phyloP scores from a whole-genome alignment of 1,140 invertebrate genomes.

The Hyposmocoma kahamanoa region DNA sequence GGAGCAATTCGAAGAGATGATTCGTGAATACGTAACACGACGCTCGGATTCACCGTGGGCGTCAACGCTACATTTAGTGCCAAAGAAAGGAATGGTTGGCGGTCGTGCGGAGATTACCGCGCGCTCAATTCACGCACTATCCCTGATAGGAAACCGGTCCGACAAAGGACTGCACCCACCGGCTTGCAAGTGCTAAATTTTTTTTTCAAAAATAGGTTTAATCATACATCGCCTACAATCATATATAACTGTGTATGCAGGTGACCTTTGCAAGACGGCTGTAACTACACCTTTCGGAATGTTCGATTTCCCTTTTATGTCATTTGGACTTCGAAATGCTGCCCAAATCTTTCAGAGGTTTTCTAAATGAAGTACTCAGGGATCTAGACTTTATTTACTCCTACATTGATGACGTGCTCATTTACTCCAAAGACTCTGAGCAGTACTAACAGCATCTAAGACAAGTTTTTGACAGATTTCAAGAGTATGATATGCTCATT shows the following conservation, averaged over 20 bases:
- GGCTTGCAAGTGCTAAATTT: constrained; percentile 10
- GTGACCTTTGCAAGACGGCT: constrained; percentile 35
- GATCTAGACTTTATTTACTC: constrained; percentile 21
- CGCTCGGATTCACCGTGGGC: background rate
- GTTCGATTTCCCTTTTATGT: background rate
- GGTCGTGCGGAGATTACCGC: constrained; percentile 44
- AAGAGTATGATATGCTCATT: constrained; percentile 1
- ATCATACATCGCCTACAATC: background rate
- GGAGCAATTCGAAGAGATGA: constrained; percentile 45
- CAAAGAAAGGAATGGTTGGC: constrained; percentile 48
- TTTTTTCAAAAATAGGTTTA: too few species aligned
- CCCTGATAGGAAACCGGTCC: background rate
- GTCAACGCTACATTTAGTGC: constrained; percentile 35
- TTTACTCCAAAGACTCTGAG: background rate
- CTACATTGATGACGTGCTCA: constrained; percentile 59
- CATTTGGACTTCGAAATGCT: constrained; percentile 47
- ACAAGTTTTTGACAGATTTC: background rate
- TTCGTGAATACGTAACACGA: constrained; percentile 23
- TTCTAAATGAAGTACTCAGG: constrained; percentile 16
- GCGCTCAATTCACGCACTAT: constrained; percentile 40
- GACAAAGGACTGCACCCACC: background rate
- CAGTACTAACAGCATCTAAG: background rate
- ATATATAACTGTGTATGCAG: constrained; percentile 51
- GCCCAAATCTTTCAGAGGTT: constrained; percentile 13
- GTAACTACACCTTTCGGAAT: constrained; percentile 20